phyloP scores from a whole-genome alignment of 2,113 vertebrate genomes.

The Pimephales promelas region DNA sequence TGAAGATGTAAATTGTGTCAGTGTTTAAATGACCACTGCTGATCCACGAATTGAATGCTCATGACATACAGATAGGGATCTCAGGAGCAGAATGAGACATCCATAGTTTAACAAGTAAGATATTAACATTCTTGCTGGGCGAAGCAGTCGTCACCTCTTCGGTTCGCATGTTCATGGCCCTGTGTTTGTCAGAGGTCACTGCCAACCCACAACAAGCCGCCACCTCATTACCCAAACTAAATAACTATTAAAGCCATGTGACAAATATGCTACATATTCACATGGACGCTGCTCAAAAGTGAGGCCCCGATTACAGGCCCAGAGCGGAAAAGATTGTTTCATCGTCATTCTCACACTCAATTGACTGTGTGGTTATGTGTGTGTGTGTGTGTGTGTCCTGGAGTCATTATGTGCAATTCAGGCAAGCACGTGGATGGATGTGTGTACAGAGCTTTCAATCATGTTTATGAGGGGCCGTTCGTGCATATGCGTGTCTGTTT shows the following conservation, averaged over 20 bases:
- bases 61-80: background rate
- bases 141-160: background rate
- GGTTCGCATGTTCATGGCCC: slow-evolving; percentile 22
- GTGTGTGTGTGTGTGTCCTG: slow-evolving; percentile 24
- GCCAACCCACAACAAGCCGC: slow-evolving; percentile 11
- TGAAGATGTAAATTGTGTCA: background rate
- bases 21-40: background rate
- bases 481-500: slow-evolving; percentile 27
- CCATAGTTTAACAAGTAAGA: slow-evolving; percentile 11
- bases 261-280: slow-evolving; percentile 38
- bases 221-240: slow-evolving; percentile 50
- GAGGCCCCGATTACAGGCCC: slow-evolving; percentile 37
- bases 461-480: slow-evolving; percentile 49
- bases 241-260: slow-evolving; percentile 42
- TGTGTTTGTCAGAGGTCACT: slow-evolving; percentile 38
- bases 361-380: slow-evolving; percentile 51
- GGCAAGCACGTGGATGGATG: slow-evolving; percentile 43
- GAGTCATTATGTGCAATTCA: slow-evolving; percentile 59
- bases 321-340: slow-evolving; percentile 39
- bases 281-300: slow-evolving; percentile 25
- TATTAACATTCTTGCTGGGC: slow-evolving; percentile 3
- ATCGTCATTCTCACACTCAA: slow-evolving; percentile 53
- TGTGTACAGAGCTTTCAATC: slow-evolving; percentile 61
- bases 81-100: background rate
- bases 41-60: background rate